Percentiles rank a stretch among this genome's conserved stretches.
Evolutionary conservation across 1,140 invertebrate species (phyloP).

Genomic region (Globodera rostochiensis): DNA sequence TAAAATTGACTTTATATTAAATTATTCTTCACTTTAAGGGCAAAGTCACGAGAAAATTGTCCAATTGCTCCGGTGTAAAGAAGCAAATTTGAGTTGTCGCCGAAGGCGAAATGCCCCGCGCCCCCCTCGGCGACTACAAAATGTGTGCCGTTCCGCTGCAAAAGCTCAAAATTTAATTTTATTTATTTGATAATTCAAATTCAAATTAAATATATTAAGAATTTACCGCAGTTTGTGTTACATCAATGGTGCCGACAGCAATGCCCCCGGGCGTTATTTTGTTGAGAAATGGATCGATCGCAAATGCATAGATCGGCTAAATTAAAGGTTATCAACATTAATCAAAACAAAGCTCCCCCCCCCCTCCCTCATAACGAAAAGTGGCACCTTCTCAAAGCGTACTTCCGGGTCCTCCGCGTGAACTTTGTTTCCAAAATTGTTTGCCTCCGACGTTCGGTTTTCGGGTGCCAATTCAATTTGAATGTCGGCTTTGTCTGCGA

Average conservation of each 20-base stretch:
- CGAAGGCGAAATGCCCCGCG: conserved; percentile 1
- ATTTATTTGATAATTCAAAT: too few relatives aligned
- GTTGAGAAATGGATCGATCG: conserved; percentile 6
- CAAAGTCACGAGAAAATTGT: conserved; percentile 2
- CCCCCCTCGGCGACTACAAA: conserved; percentile 15
- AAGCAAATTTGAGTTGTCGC: not conserved
- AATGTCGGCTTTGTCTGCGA: too few relatives aligned
- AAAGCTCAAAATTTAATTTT: not conserved
- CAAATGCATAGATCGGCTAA: conserved; percentile 23
- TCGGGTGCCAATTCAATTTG: too few relatives aligned
- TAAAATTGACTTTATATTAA: conserved; percentile 11
- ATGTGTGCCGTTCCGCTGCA: too few relatives aligned
- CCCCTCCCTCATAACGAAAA: not conserved
- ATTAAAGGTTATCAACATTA: not conserved
- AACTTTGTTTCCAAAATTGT: not conserved
- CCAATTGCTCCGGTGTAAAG: conserved; percentile 13
- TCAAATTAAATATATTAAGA: too few relatives aligned
- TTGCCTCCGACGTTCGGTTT: not conserved
- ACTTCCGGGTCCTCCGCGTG: not conserved
- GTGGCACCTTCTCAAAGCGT: not conserved
- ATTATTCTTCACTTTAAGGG: conserved; percentile 9
- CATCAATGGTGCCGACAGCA: conserved; percentile 2
- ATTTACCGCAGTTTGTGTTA: not conserved
- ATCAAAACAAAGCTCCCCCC: too few relatives aligned
- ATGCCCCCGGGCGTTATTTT: not conserved